Base-by-base conservation (phyloP, 2,888 invertebrate species). In the Plebejus melissa region DNA sequence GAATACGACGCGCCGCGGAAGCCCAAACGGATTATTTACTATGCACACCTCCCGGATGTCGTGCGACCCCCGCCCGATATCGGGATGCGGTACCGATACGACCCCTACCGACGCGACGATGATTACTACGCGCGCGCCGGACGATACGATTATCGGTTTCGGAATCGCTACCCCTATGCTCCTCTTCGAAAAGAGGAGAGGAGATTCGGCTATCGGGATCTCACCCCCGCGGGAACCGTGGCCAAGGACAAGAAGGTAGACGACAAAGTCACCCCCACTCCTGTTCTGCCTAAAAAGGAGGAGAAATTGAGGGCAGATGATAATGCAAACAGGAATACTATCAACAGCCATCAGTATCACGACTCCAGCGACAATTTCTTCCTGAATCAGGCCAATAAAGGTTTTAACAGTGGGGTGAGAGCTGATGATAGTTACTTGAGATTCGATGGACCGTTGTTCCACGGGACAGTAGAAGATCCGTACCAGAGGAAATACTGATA, bases 1-100 rank as follows among this genome's bases (percentile, higher is more conserved):
- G 93, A 91, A 41, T 80, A 93, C 78, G 91, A 89, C 80, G 83
- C 91, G 9, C 88, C 91, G 2, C 85, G 92, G 75, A 94, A 94
- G 82, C 94, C 94, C 7, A 94, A 94, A 81, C 93, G 96, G 77
- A 95, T 96, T 76, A 95, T 96, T 76, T 96, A 96, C 82, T 96
- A 96, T 80, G 96, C 96, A 0, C 95, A 95, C 83, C 86, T 96
- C 46, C 96, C 96, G 11, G 96, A 96, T 85, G 94, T 96, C 4
- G 95, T 95, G 0, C 89, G 96, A 75, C 94, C 95, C 36, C 95
- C 95, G 32, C 94, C 95, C 11, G 94, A 94, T 83, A 84, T 50
- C 13, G 50, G 13, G 3, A 54, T 94, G 58, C 87, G 94, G 74
- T 94, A 94, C 81, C 88, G 94, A 80, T 94, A 94, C 80, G 94